Evolutionary conservation across 92 coral and sea anemone genomes (phyloP).

Genomic region (Diadumene lineata): DNA sequence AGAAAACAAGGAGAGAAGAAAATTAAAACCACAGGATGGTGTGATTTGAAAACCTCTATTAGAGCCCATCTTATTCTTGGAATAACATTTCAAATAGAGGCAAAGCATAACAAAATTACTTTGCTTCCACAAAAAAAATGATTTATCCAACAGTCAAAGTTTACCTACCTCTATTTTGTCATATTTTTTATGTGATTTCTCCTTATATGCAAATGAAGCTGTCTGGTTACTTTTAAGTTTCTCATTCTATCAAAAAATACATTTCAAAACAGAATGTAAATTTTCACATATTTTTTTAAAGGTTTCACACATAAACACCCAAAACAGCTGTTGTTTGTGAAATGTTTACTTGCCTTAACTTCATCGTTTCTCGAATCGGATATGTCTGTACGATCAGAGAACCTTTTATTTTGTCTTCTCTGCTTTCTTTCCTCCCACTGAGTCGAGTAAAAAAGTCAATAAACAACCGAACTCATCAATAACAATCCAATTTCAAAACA

Average conservation of each 20-base stretch:
- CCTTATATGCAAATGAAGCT: not conserved
- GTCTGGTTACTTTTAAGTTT: not conserved
- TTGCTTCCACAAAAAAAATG: too few relatives aligned
- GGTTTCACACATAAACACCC: not conserved
- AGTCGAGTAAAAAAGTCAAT: not conserved
- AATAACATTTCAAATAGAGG: not conserved
- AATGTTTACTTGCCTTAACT: not conserved
- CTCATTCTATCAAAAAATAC: too few relatives aligned
- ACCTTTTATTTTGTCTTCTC: not conserved
- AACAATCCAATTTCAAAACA: not conserved
- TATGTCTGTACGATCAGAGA: not conserved
- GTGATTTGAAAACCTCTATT: too few relatives aligned
- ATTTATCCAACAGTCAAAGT: not conserved
- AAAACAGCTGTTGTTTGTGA: not conserved
- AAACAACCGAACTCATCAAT: not conserved
- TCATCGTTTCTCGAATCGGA: not conserved
- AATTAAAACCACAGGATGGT: too few relatives aligned
- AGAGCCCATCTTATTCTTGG: not conserved
- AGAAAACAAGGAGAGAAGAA: too few relatives aligned
- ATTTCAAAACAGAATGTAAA: too few relatives aligned
- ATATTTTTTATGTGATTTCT: not conserved
- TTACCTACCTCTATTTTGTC: not conserved
- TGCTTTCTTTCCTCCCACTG: slow-evolving; percentile 19
- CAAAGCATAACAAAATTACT: not conserved
- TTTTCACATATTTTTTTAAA: too few relatives aligned